Base-by-base conservation (phyloP, 2,113 vertebrate genomes). In the Tragelaphus strepsiceros region DNA sequence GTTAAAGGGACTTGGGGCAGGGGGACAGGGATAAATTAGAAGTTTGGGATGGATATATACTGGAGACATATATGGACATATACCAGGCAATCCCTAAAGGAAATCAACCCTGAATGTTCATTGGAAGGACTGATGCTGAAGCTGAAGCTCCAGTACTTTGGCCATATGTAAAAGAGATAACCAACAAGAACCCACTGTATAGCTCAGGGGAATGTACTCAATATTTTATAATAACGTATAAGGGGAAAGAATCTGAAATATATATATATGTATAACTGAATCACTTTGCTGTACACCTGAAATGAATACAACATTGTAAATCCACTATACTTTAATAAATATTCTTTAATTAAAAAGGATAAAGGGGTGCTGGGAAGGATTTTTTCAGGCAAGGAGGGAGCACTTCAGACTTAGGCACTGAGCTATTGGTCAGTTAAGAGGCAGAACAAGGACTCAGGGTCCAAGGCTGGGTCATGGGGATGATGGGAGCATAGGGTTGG, bases 401-500 rank as follows among this genome's bases (percentile, higher is more conserved):
- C 49, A 7, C 4, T 58, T 5, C 35, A 32, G 39, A 14, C 35
- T 32, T 24, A 22, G 80, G 19, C 5, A 26, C 2, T 46, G 12
- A 71, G 17, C n/a, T 49, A 3, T 0, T 17, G 28, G 7, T 28
- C 67, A 46, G 56, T 7, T 17, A 59, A 62, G 77, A 84, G 77
- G 53, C 8, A 71, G 58, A 64, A 3, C 0, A 86, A 51, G n/a
- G 43, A 19, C 43, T 5, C 0, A 0, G 46, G 35, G 46, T 7
- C 56, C 35, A 19, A 6, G 12, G 10, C 35, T 58, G 61, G 35
- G 26, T 26, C 12, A 0, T 11, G 11, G 14, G 14, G 46, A 8
- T 4, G 56, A 17, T 46, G 16, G 9, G 6, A 26, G 22, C 13
- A 0, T 3, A 35, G 82, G 12, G 30, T 0, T 26, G 54, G 26